Conservation (phyloP, 2,888 invertebrate species). For the Cheilosia vernalis region DNA sequence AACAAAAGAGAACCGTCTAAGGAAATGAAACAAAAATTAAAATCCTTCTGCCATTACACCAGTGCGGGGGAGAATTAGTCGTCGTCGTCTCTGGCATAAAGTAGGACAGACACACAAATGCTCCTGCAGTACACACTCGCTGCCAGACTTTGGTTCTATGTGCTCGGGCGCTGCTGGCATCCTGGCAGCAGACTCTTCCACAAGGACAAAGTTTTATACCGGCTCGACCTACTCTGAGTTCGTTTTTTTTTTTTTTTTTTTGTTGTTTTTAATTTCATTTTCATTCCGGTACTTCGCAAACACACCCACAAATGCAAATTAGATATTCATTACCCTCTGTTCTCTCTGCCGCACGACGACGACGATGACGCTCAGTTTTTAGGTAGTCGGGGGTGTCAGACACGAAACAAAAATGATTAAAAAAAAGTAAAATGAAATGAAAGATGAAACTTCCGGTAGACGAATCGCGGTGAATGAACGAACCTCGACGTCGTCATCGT, state of each 20-base stretch:
- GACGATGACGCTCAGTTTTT: not conserved
- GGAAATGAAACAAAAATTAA: constrained; percentile 74
- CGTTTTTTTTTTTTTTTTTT: constrained; percentile 45
- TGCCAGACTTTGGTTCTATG: constrained; percentile 23
- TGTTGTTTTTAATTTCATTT: constrained; percentile 75
- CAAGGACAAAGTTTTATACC: constrained; percentile 74
- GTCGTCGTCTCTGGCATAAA: constrained; percentile 48
- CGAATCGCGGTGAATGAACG: constrained; percentile 68
- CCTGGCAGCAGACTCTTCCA: constrained; percentile 40
- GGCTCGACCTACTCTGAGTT: constrained; percentile 63
- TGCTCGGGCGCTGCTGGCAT: constrained; percentile 18
- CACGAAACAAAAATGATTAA: constrained; percentile 71
- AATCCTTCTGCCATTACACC: constrained; percentile 72
- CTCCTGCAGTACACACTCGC: constrained; percentile 2
- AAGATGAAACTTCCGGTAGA: constrained; percentile 69
- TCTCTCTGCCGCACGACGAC: constrained; percentile 31
- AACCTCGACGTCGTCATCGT: constrained; percentile 38
- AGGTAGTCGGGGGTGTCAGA: constrained; percentile 49
- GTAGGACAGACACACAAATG: constrained; percentile 64
- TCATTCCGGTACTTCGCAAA: constrained; percentile 67
- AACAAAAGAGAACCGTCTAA: constrained; percentile 67
- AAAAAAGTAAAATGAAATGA: constrained; percentile 37
- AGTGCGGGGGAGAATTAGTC: constrained; percentile 70
- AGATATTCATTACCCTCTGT: constrained; percentile 73
- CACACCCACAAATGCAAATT: constrained; percentile 75